A percentile compares a stretch with the other conserved stretches of the same genome.
Evolutionary conservation across 2,888 invertebrate species (phyloP).

Genomic region (Agonopterix arenella): DNA sequence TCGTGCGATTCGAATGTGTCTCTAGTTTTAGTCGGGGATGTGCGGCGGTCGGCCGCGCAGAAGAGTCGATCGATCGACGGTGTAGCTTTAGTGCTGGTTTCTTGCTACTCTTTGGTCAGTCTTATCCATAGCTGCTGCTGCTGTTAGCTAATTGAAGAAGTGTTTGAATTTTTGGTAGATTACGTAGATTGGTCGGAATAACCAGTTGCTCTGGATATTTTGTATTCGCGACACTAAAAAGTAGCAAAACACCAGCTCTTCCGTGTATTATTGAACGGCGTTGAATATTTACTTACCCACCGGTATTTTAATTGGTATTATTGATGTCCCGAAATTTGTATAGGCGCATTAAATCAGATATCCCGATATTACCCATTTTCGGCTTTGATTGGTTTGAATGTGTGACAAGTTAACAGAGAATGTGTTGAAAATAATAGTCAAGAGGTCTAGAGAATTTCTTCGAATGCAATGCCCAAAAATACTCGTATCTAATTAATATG

Average conservation of each 20-base stretch:
- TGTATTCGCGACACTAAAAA: too few species aligned
- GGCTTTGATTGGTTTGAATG: not conserved
- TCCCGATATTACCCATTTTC: constrained; percentile 2
- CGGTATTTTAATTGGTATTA: constrained; percentile 76
- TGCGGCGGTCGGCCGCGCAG: constrained; percentile 54
- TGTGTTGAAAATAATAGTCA: not conserved
- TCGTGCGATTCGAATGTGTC: constrained; percentile 66
- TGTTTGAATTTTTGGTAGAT: too few species aligned
- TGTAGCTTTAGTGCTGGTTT: constrained; percentile 8
- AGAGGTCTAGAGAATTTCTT: not conserved
- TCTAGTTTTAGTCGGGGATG: constrained; percentile 46
- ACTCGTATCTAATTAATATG: too few species aligned
- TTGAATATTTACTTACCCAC: constrained; percentile 72
- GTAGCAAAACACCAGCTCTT: too few species aligned
- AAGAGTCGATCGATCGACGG: constrained; percentile 31
- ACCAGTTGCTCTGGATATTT: too few species aligned
- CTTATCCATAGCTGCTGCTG: too few species aligned
- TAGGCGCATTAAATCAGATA: constrained; percentile 45
- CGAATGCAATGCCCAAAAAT: too few species aligned
- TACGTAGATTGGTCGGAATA: too few species aligned
- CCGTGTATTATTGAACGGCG: constrained; percentile 32
- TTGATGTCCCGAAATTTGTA: constrained; percentile 49
- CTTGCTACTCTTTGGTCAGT: not conserved
- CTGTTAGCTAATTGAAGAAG: too few species aligned
- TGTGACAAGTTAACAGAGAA: constrained; percentile 4